A percentile compares a stretch with the other conserved stretches of the same genome.
phyloP scores from a whole-genome alignment of 2,888 invertebrate genomes.

The Atrina japonica region DNA sequence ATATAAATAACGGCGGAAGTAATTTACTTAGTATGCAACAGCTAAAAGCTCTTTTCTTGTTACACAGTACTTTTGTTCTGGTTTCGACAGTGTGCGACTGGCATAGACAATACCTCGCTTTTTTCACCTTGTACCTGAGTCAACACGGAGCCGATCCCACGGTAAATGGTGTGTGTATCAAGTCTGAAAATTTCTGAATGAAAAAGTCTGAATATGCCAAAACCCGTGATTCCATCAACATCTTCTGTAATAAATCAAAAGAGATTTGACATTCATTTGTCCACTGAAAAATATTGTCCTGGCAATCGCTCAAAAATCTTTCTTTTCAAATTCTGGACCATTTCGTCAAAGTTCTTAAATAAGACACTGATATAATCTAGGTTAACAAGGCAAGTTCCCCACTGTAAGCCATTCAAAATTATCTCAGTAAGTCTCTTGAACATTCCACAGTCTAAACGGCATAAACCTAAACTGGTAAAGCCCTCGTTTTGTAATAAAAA shows the following conservation, averaged over 20 bases:
- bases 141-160: no score
- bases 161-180: slow-evolving; percentile 40
- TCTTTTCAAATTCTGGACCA: slow-evolving; percentile 37
- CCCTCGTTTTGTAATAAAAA: slow-evolving; percentile 53
- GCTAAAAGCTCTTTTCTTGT: slow-evolving; percentile 45
- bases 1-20: slow-evolving; percentile 43
- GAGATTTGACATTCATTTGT: slow-evolving; percentile 26
- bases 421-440: slow-evolving; percentile 71
- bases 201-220: slow-evolving; percentile 33
- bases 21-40: slow-evolving; percentile 28
- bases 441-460: slow-evolving; percentile 74
- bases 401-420: slow-evolving; percentile 61
- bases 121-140: slow-evolving; percentile 37
- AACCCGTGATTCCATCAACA: slow-evolving; percentile 35
- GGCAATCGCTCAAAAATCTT: slow-evolving; percentile 46
- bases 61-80: slow-evolving; percentile 40
- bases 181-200: no score
- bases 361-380: slow-evolving; percentile 75
- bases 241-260: slow-evolving; percentile 29
- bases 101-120: slow-evolving; percentile 40
- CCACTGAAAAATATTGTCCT: slow-evolving; percentile 40
- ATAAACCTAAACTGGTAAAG: slow-evolving; percentile 62
- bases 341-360: slow-evolving; percentile 49
- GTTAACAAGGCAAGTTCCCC: slow-evolving; percentile 72
- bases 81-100: slow-evolving; percentile 36